Evolutionary conservation across 2,113 vertebrate genomes (phyloP), one percentile per base, ranked within the genome.

Genomic region (Corydoras maculifer): DNA sequence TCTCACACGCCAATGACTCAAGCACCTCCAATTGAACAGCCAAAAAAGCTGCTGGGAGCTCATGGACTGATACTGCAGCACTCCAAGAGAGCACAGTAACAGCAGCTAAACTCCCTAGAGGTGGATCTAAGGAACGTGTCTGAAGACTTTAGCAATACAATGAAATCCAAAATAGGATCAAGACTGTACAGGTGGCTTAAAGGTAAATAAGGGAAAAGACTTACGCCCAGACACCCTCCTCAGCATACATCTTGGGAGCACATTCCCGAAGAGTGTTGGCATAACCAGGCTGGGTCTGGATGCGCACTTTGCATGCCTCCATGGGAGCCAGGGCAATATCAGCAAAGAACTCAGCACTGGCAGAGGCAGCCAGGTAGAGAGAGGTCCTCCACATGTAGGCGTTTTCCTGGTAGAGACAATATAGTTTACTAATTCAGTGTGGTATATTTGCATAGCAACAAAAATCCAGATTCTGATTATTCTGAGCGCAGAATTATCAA

Each of bases 291-390:
- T 98, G 92, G 25, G 97, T 99, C 85, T 99, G 97, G 84, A 99
- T 97, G 72, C 96, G 94, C 65, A 99, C 96, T 87, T 99, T 99
- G 77, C 88, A 90, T 83, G 97, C 97, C 91, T 99, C 97, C 97
- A 99, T 99, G 82, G 97, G 97, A 89, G 94, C 92, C 90, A 99
- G 91, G 78, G 97, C 97, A 64, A 99, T 95, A 85, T 99, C 97
- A 11, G 97, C 97, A 71, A 99, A 98, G 89, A 99, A 99, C 84
- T 99, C 97, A 0, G 97, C 97, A n/a, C 96, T 99, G 84, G 97
- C 97, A 77, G 97, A 99, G 53, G 97, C 92, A 25, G 95, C 97
- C 82, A 99, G 87, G 85, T 99, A 99, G 0, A 99, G 82, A 0
- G 96, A 97, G 18, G 96, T 99, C 82, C 97, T 95, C 97, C 97